Percentiles rank a stretch among this genome's conserved stretches.
phyloP scores from a whole-genome alignment of 2,797 vertebrate genomes.

The Acrocephalus scirpaceus region DNA sequence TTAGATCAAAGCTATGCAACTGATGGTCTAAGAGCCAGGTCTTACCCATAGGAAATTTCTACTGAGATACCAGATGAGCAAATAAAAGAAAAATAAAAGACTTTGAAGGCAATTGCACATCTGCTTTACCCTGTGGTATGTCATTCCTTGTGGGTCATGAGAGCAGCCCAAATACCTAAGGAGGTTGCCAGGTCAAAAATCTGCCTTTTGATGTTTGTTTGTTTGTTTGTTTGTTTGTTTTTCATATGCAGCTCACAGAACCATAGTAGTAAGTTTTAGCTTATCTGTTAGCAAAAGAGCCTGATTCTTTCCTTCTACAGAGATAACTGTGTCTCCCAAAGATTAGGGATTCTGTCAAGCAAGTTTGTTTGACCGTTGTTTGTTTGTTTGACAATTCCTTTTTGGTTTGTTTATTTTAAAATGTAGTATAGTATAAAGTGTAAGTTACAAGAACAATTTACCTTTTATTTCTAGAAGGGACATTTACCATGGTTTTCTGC shows the following conservation, averaged over 20 bases:
- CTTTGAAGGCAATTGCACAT: background rate
- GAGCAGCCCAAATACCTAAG: background rate
- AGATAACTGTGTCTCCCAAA: conserved; percentile 36
- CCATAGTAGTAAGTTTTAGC: conserved; percentile 14
- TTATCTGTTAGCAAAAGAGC: conserved; percentile 4
- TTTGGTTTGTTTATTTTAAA: conserved; percentile 11
- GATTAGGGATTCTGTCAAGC: conserved; percentile 24
- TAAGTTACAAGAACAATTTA: background rate
- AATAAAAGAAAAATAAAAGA: background rate
- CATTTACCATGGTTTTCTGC: background rate
- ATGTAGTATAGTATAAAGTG: background rate
- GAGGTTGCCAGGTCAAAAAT: background rate
- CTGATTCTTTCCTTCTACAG: conserved; percentile 39
- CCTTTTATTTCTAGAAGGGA: background rate
- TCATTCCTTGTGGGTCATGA: background rate
- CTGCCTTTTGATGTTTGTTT: background rate
- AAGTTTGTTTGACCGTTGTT: background rate
- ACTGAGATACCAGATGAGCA: background rate
- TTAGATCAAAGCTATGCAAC: background rate
- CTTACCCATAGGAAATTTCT: background rate
- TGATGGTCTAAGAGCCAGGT: background rate
- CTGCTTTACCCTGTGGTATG: background rate
- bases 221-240: background rate
- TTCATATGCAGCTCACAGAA: conserved; percentile 6
- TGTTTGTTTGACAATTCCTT: background rate